Percentiles rank a stretch among this genome's conserved stretches.
These are phyloP conservation scores for Drosophila quadrilineata DNA, from an alignment of 1,140 invertebrate genomes.

Conservation along the genomic window DNA sequence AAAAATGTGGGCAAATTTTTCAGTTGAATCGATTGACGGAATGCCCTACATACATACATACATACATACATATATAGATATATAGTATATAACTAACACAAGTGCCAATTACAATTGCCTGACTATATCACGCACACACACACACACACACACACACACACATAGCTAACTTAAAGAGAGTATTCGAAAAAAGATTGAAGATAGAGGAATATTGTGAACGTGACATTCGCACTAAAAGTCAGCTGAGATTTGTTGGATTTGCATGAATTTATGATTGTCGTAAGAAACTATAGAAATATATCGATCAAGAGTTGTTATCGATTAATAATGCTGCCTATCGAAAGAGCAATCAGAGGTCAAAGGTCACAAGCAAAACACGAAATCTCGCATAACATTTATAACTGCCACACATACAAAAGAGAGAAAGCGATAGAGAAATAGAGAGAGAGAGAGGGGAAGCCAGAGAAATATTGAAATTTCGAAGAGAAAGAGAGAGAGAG, in stretches of 20 bases:
- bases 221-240: too few relatives aligned
- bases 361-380: too few relatives aligned
- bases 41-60: constrained; percentile 8
- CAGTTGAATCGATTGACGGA: constrained; percentile 9
- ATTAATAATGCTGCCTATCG: too few relatives aligned
- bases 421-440: background rate
- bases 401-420: constrained; percentile 47
- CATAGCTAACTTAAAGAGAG: too few relatives aligned
- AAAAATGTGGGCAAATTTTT: too few relatives aligned
- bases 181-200: too few relatives aligned
- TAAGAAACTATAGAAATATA: too few relatives aligned
- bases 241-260: too few relatives aligned
- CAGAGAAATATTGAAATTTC: background rate
- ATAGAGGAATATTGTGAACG: too few relatives aligned
- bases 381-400: constrained; percentile 17
- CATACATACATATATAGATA: constrained; percentile 19
- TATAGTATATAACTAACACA: constrained; percentile 55
- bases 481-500: background rate
- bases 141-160: constrained; percentile 13
- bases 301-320: too few relatives aligned
- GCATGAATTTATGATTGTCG: too few relatives aligned
- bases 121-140: constrained; percentile 23
- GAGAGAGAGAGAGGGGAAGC: background rate
- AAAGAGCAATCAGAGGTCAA: too few relatives aligned
- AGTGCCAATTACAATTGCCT: constrained; percentile 73